phyloP scores from a whole-genome alignment of 2,113 vertebrate species.

The Sceloporus tristichus region DNA sequence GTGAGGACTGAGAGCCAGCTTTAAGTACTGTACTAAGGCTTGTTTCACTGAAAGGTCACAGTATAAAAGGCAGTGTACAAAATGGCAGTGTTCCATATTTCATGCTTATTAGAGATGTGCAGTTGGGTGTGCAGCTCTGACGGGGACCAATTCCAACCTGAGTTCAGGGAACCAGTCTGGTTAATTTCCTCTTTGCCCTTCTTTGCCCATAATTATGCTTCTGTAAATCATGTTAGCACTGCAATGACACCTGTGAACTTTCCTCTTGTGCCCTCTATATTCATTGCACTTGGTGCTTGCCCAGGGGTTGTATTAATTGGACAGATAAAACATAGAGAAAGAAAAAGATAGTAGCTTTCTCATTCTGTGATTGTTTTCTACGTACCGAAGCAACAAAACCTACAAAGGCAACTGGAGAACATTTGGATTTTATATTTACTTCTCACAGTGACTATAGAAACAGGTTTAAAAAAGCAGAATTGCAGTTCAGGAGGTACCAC shows the following conservation, averaged over 20 bases:
- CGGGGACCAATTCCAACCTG: neutral
- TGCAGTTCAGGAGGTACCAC: neutral
- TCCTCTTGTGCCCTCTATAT: neutral
- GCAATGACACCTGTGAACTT: conserved; percentile 19
- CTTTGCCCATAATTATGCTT: neutral
- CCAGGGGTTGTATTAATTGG: neutral
- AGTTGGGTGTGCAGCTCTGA: neutral
- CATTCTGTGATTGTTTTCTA: neutral
- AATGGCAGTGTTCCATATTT: neutral
- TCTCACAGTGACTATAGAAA: neutral
- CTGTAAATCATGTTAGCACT: conserved; percentile 19
- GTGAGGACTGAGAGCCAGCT: neutral
- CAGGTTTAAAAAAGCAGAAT: neutral
- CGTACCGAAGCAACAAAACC: neutral
- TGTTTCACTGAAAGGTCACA: neutral
- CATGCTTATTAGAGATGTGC: neutral
- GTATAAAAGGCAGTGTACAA: neutral
- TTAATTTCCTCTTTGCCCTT: conserved; percentile 17
- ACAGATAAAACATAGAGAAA: neutral
- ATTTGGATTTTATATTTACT: neutral
- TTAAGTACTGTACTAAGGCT: neutral
- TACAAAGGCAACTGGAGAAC: neutral
- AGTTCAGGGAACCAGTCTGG: neutral
- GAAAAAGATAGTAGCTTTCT: neutral
- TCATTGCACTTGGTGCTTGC: neutral